phyloP scores from a whole-genome alignment of 2,888 invertebrate genomes.

The Drosophila mulleri region DNA sequence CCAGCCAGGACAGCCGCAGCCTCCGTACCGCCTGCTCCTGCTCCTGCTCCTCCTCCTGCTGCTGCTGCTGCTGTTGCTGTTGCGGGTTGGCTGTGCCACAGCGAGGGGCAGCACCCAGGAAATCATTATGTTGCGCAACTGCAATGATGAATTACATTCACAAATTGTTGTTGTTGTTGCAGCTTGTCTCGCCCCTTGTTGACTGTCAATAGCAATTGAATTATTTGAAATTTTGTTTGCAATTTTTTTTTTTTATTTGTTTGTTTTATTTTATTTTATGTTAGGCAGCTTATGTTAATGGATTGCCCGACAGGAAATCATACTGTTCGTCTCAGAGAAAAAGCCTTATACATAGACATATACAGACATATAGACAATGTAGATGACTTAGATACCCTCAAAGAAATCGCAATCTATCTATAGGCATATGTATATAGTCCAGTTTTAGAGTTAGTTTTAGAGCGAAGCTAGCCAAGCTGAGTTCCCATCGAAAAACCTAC shows the following conservation, averaged over 20 bases:
- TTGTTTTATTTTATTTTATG: not conserved
- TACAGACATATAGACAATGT: too few relatives aligned
- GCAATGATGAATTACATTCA: slow-evolving; percentile 75
- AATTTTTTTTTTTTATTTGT: slow-evolving; percentile 29
- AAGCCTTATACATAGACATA: too few relatives aligned
- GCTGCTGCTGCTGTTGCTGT: slow-evolving; percentile 27
- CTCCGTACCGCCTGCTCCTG: slow-evolving; percentile 39
- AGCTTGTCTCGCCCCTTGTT: slow-evolving; percentile 12
- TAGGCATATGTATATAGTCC: too few relatives aligned
- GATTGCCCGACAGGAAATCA: slow-evolving; percentile 29
- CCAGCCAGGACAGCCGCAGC: slow-evolving; percentile 66
- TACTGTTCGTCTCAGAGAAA: not conserved
- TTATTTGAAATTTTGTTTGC: slow-evolving; percentile 63
- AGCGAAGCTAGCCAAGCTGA: not conserved
- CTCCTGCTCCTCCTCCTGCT: not conserved
- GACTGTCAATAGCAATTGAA: slow-evolving; percentile 57
- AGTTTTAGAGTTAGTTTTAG: too few relatives aligned
- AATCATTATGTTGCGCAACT: slow-evolving; percentile 79
- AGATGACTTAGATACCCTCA: too few relatives aligned
- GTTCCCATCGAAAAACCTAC: not conserved
- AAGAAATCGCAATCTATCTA: too few relatives aligned
- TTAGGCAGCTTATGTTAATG: slow-evolving; percentile 43
- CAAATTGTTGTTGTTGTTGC: slow-evolving; percentile 27
- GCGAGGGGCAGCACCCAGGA: slow-evolving; percentile 65
- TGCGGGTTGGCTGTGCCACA: slow-evolving; percentile 43